phyloP scores from a whole-genome alignment of 2,888 invertebrate genomes.

The Beris morrisii region DNA sequence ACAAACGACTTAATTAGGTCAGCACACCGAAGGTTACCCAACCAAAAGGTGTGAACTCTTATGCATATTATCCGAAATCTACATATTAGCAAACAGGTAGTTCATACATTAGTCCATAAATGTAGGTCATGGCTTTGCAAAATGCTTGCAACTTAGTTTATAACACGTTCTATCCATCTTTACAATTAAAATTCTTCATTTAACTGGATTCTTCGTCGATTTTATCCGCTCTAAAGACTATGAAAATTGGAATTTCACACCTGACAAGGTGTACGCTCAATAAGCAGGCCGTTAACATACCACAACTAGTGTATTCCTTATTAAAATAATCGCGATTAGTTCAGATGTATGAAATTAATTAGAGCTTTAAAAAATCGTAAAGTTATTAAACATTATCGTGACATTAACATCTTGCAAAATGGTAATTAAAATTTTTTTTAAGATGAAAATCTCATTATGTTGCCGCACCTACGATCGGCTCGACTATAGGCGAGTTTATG shows the following conservation, averaged over 20 bases:
- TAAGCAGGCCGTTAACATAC: slow-evolving; percentile 27
- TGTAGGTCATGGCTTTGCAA: too few relatives aligned
- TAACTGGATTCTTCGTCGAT: slow-evolving; percentile 4
- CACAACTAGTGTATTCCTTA: not conserved
- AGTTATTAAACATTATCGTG: slow-evolving; percentile 19
- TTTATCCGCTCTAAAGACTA: slow-evolving; percentile 25
- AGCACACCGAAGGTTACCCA: too few relatives aligned
- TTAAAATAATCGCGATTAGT: too few relatives aligned
- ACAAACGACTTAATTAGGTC: too few relatives aligned
- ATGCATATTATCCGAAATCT: too few relatives aligned
- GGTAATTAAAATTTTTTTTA: not conserved
- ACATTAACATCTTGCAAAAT: slow-evolving; percentile 9
- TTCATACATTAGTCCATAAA: too few relatives aligned
- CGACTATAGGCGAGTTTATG: not conserved
- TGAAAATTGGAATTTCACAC: slow-evolving; percentile 28
- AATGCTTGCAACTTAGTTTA: too few relatives aligned
- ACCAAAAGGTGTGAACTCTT: too few relatives aligned
- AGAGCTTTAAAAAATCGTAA: slow-evolving; percentile 20
- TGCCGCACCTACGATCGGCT: not conserved
- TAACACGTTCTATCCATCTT: too few relatives aligned
- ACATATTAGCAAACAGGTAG: too few relatives aligned
- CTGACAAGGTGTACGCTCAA: slow-evolving; percentile 10
- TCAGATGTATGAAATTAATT: slow-evolving; percentile 11
- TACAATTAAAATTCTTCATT: not conserved
- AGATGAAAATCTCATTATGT: not conserved